phyloP scores from a whole-genome alignment of 2,797 vertebrate genomes.

The Novumbra hubbsi region DNA sequence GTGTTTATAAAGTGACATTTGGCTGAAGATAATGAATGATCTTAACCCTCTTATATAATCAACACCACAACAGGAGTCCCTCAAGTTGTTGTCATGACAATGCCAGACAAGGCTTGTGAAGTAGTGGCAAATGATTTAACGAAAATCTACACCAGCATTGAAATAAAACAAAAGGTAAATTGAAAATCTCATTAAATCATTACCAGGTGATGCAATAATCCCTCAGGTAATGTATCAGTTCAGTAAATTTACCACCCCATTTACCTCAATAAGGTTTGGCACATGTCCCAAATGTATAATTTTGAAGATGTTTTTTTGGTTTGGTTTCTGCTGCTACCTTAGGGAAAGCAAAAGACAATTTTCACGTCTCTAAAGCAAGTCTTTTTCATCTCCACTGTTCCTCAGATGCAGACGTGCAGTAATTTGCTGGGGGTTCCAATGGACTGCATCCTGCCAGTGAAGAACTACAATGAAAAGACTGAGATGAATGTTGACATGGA shows the following conservation, averaged over 20 bases:
- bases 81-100: conserved; percentile 26
- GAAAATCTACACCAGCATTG: background rate
- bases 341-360: too few relatives aligned
- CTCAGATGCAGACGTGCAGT: background rate
- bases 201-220: too few relatives aligned
- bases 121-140: conserved; percentile 17
- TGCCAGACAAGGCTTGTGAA: conserved; percentile 29
- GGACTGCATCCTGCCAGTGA: conserved; percentile 4
- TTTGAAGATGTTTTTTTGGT: too few relatives aligned
- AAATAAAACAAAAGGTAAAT: too few relatives aligned
- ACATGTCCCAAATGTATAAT: too few relatives aligned
- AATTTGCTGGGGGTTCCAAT: background rate
- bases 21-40: background rate
- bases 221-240: too few relatives aligned
- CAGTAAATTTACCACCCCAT: too few relatives aligned
- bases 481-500: background rate
- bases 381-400: background rate
- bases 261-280: too few relatives aligned
- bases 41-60: background rate
- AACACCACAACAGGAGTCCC: background rate
- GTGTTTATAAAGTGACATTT: conserved; percentile 53
- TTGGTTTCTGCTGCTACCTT: too few relatives aligned
- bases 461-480: background rate
- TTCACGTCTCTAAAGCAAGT: too few relatives aligned
- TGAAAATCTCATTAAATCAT: too few relatives aligned